These are phyloP conservation scores for Amblyteles armatorius DNA, from an alignment of 2,888 invertebrate genomes.

Conservation along the genomic window DNA sequence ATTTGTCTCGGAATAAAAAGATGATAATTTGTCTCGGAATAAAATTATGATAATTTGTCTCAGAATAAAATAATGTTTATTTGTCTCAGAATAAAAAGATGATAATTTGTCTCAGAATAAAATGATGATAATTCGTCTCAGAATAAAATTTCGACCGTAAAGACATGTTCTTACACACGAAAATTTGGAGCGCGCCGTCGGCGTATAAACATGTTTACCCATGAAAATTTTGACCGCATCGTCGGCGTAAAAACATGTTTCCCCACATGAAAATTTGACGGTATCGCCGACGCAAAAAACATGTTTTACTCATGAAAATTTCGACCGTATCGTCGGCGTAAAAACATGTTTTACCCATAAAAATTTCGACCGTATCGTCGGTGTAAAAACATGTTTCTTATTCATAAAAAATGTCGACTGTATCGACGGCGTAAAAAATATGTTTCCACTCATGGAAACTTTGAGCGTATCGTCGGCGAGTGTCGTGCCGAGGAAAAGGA, in stretches of 20 bases:
- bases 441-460: too few relatives aligned
- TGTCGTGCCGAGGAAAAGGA: too few relatives aligned
- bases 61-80: neutral
- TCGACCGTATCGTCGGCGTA: too few relatives aligned
- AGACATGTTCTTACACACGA: too few relatives aligned
- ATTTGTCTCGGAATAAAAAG: neutral
- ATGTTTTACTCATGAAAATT: neutral
- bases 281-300: neutral
- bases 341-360: neutral
- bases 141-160: neutral
- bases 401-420: conserved; percentile 26
- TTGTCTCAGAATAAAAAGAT: neutral
- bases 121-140: too few relatives aligned
- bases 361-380: conserved; percentile 30
- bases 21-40: too few relatives aligned
- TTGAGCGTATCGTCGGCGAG: neutral
- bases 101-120: too few relatives aligned
- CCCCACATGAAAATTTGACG: conserved; percentile 13
- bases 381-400: neutral
- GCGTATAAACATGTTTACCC: neutral
- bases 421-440: neutral
- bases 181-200: too few relatives aligned
- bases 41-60: too few relatives aligned
- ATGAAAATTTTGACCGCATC: conserved; percentile 28
- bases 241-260: neutral